Evolutionary conservation across 1,140 invertebrate genomes (phyloP).

Genomic region (Macrotrachela quadricornifera): DNA sequence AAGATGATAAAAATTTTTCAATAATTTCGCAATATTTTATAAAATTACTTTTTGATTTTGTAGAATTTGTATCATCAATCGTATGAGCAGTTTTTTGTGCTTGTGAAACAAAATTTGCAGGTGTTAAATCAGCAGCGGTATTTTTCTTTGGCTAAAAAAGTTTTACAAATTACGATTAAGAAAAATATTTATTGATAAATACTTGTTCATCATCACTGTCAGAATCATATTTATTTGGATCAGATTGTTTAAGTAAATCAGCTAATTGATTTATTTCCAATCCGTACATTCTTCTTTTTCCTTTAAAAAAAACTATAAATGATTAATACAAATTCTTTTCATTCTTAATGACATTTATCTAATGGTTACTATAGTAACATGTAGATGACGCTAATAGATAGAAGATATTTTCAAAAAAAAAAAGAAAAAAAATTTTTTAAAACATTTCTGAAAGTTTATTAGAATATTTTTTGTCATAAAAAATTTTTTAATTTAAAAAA

Average conservation of each 20-base stretch:
- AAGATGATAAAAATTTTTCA: background rate
- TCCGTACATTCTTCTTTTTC: background rate
- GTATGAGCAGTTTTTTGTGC: background rate
- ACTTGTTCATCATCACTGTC: slow-evolving; percentile 1
- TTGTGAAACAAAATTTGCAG: background rate
- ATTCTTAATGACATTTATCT: too few relatives aligned
- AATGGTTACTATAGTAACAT: too few relatives aligned
- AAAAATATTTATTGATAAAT: background rate
- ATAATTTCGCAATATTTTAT: background rate
- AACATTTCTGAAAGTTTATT: too few relatives aligned
- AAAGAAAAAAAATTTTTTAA: too few relatives aligned
- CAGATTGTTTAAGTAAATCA: background rate
- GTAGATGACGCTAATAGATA: too few relatives aligned
- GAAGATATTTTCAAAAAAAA: too few relatives aligned
- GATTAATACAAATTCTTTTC: too few relatives aligned
- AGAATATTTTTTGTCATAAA: too few relatives aligned
- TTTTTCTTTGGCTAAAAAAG: slow-evolving; percentile 1
- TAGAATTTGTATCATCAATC: background rate
- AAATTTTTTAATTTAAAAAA: too few relatives aligned
- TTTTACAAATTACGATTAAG: background rate
- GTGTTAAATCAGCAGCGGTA: slow-evolving; percentile 1
- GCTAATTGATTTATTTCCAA: slow-evolving; percentile 3
- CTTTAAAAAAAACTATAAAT: background rate
- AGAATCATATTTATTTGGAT: background rate
- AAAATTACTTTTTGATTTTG: background rate